Conservation (phyloP, 2,797 vertebrate species). For the Sebastes hubbsi region DNA sequence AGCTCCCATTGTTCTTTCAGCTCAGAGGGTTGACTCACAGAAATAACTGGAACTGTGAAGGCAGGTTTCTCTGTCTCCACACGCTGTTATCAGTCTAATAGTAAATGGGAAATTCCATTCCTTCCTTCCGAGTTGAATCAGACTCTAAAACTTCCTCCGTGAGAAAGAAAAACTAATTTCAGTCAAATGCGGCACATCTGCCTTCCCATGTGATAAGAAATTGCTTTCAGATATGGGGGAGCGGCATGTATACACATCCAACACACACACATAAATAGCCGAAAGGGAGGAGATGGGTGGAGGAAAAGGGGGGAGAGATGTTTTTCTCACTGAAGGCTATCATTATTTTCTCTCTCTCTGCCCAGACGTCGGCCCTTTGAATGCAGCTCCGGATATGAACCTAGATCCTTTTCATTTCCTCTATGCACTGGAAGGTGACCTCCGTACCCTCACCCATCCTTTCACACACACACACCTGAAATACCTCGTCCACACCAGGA, state of each 20-base stretch:
- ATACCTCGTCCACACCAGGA: slow-evolving; percentile 30
- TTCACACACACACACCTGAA: slow-evolving; percentile 67
- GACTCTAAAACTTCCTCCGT: slow-evolving; percentile 19
- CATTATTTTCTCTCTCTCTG: slow-evolving; percentile 40
- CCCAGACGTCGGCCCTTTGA: slow-evolving; percentile 35
- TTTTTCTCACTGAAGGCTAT: slow-evolving; percentile 48
- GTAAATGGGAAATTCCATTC: slow-evolving; percentile 54
- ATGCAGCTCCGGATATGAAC: slow-evolving; percentile 66
- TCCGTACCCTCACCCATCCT: slow-evolving; percentile 16
- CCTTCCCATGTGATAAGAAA: slow-evolving; percentile 51
- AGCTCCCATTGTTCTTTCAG: slow-evolving; percentile 27
- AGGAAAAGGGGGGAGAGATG: neutral
- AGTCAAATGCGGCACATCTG: slow-evolving; percentile 42
- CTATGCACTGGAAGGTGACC: slow-evolving; percentile 48
- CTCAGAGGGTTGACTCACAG: neutral
- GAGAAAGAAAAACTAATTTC: slow-evolving; percentile 59
- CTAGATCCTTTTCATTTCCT: slow-evolving; percentile 76
- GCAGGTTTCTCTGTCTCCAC: slow-evolving; percentile 4
- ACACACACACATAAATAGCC: slow-evolving; percentile 41
- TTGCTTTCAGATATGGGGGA: slow-evolving; percentile 43
- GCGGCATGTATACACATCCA: slow-evolving; percentile 23
- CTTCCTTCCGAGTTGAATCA: slow-evolving; percentile 14
- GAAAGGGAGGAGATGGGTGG: slow-evolving; percentile 9
- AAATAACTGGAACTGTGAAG: slow-evolving; percentile 34
- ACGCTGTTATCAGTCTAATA: slow-evolving; percentile 26